phyloP scores from a whole-genome alignment of 2,888 invertebrate species.

The Nowickia ferox region DNA sequence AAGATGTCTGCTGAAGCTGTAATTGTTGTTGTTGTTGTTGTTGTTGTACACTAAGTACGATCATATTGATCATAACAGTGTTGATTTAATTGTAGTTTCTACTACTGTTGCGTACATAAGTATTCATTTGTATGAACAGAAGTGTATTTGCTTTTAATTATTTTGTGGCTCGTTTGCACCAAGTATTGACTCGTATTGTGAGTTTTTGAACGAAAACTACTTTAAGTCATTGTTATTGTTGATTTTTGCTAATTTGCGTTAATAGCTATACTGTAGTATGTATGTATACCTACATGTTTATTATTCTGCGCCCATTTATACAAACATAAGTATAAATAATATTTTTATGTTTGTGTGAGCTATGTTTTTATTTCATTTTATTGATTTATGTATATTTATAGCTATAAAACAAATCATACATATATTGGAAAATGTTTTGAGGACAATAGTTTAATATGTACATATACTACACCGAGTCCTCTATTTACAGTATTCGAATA shows the following conservation, averaged over 20 bases:
- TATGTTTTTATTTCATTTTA: conserved; percentile 34
- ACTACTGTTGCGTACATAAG: conserved; percentile 6
- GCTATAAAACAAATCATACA: conserved; percentile 36
- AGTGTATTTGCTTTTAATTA: conserved; percentile 17
- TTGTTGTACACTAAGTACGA: conserved; percentile 27
- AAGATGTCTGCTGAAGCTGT: conserved; percentile 16
- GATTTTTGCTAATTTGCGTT: background rate
- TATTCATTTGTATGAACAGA: background rate
- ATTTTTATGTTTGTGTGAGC: background rate
- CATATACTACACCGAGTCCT: conserved; percentile 5
- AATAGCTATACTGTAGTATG: background rate
- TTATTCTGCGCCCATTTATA: background rate
- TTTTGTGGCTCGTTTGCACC: conserved; percentile 3
- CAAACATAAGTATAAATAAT: background rate
- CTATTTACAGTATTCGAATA: background rate
- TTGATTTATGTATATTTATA: conserved; percentile 33
- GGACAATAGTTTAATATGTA: conserved; percentile 16
- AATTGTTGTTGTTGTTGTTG: background rate
- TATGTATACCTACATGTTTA: background rate
- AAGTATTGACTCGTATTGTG: background rate
- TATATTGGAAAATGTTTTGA: conserved; percentile 45
- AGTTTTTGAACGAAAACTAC: conserved; percentile 13
- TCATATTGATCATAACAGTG: conserved; percentile 56
- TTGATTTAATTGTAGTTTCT: conserved; percentile 48
- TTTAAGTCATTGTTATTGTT: conserved; percentile 2